Conservation (phyloP, 37 sponge, comb jelly and placozoan genomes). For the Aphrocallistes beatrix region DNA sequence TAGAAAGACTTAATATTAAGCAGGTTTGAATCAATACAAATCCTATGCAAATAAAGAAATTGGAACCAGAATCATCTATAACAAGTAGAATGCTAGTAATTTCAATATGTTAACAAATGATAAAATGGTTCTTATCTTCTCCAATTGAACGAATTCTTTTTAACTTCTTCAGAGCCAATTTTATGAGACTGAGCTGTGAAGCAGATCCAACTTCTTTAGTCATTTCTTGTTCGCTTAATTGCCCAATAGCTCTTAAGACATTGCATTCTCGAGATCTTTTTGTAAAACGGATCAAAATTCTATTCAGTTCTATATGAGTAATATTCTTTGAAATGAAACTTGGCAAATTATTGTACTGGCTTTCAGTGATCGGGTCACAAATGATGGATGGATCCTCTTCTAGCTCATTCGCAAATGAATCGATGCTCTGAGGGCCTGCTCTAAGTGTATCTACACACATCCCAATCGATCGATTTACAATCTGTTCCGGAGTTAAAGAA, state of each 20-base stretch:
- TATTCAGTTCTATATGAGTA: not conserved
- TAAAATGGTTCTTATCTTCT: too few species aligned
- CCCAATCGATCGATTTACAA: too few species aligned
- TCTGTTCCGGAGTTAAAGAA: not conserved
- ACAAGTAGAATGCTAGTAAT: too few species aligned
- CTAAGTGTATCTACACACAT: too few species aligned
- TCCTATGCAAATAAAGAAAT: too few species aligned
- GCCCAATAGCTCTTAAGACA: not conserved
- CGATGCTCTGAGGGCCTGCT: too few species aligned
- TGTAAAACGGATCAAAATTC: not conserved
- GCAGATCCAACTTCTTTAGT: not conserved
- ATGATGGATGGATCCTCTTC: too few species aligned
- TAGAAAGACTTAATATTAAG: too few species aligned
- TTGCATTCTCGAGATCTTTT: not conserved
- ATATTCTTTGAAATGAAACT: not conserved
- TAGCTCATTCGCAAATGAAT: too few species aligned
- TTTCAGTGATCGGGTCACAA: not conserved
- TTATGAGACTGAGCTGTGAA: not conserved
- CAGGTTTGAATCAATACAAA: too few species aligned
- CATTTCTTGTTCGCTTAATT: not conserved
- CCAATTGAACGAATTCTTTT: not conserved
- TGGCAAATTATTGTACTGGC: not conserved
- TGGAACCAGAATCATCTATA: too few species aligned
- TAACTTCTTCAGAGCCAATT: not conserved
- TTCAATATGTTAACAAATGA: too few species aligned